Evolutionary conservation across 2,797 vertebrate species (phyloP).

Genomic region (Onychomys arenicola): DNA sequence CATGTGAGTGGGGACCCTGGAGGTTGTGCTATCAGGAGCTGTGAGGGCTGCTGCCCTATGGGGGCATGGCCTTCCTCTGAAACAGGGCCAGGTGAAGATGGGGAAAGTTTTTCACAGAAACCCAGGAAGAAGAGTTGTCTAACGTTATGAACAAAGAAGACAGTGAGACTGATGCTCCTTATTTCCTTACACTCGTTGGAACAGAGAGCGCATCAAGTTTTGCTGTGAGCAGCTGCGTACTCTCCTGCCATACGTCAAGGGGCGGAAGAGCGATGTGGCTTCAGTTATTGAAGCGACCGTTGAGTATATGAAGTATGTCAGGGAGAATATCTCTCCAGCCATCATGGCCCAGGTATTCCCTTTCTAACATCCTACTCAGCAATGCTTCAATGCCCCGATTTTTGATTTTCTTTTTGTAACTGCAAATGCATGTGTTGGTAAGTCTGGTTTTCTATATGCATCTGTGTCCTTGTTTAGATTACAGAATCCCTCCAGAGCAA

Average conservation of each 20-base stretch:
- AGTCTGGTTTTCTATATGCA: neutral
- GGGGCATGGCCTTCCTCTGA: neutral
- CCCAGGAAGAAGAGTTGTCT: neutral
- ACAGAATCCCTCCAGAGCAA: conserved; percentile 75
- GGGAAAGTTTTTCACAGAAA: neutral
- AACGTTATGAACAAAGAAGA: neutral
- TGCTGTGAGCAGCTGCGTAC: conserved; percentile 79
- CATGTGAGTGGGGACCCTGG: neutral
- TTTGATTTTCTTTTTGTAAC: neutral
- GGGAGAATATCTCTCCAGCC: conserved; percentile 66
- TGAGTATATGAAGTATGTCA: conserved; percentile 71
- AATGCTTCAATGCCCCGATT: neutral
- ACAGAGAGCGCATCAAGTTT: conserved; percentile 79
- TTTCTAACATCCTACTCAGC: neutral
- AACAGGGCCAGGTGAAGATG: neutral
- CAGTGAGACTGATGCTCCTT: conserved; percentile 11
- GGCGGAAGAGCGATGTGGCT: conserved; percentile 63
- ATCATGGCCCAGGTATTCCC: conserved; percentile 75
- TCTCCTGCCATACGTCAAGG: conserved; percentile 74
- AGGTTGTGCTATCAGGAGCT: neutral
- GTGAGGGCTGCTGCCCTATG: neutral
- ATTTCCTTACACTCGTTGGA: conserved; percentile 25
- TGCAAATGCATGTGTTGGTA: neutral
- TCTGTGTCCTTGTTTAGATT: conserved; percentile 55
- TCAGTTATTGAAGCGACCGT: conserved; percentile 81